Conservation (phyloP, 1,140 invertebrate species). For the Drosophila prosaltans region DNA sequence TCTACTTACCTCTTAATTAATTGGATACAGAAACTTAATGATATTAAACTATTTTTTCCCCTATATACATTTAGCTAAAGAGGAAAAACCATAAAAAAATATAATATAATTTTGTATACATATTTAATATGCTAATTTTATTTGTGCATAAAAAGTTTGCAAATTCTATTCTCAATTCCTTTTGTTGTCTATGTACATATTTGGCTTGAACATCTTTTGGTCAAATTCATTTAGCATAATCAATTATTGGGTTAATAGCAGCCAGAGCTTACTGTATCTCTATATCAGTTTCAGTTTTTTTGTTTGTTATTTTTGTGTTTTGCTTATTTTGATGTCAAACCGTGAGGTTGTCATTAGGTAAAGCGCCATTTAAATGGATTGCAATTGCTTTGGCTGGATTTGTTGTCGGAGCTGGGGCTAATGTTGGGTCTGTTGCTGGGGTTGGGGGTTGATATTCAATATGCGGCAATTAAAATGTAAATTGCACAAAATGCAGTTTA, state of each 20-base stretch:
- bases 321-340: conserved; percentile 40
- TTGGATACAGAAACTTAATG: no score
- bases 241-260: neutral
- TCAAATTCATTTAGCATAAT: neutral
- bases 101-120: neutral
- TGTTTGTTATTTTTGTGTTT: conserved; percentile 1
- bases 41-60: no score
- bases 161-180: no score
- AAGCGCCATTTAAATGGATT: conserved; percentile 68
- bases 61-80: no score
- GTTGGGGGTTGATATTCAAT: conserved; percentile 41
- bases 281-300: conserved; percentile 1
- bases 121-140: neutral
- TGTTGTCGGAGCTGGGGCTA: neutral
- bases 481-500: conserved; percentile 71
- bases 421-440: neutral
- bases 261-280: conserved; percentile 7
- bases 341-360: conserved; percentile 75
- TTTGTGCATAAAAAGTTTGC: no score
- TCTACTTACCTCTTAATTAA: no score
- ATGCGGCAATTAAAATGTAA: conserved; percentile 79
- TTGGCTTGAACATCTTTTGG: no score
- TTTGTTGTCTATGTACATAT: no score
- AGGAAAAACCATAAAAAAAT: neutral
- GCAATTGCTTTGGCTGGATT: conserved; percentile 21